Conservation (phyloP, 2,797 vertebrate species). For the Coccyzus lansbergi region DNA sequence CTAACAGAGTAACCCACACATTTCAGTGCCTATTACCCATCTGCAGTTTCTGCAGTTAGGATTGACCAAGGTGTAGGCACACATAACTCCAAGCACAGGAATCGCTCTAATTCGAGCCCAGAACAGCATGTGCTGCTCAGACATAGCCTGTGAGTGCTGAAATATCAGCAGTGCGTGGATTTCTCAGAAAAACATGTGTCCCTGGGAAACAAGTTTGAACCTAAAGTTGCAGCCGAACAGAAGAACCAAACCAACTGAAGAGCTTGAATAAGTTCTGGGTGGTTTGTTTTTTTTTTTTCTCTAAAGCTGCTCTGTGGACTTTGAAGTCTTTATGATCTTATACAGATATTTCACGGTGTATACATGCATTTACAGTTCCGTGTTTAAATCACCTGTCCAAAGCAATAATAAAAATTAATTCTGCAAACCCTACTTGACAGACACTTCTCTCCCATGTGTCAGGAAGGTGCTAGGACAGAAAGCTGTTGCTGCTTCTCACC, state of each 20-base stretch:
- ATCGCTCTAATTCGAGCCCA: not conserved
- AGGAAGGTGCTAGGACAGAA: no score
- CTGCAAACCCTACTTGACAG: not conserved
- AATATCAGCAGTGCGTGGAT: fast-evolving
- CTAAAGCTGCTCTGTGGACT: not conserved
- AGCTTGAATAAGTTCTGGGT: not conserved
- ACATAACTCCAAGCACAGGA: not conserved
- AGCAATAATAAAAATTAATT: not conserved
- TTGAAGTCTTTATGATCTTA: not conserved
- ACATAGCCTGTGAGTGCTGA: not conserved
- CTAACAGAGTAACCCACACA: fast-evolving
- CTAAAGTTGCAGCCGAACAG: not conserved
- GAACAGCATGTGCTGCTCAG: not conserved
- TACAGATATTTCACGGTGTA: not conserved
- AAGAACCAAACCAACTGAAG: not conserved
- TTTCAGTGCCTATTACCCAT: not conserved
- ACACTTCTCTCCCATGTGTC: not conserved
- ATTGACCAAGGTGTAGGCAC: not conserved
- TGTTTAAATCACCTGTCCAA: not conserved
- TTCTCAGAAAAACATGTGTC: not conserved
- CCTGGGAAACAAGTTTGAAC: not conserved
- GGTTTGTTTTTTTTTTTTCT: not conserved
- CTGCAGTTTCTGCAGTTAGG: not conserved
- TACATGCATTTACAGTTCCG: not conserved
- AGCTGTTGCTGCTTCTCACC: no score